Base-by-base conservation (phyloP, 1,140 invertebrate species). In the Varroa destructor region DNA sequence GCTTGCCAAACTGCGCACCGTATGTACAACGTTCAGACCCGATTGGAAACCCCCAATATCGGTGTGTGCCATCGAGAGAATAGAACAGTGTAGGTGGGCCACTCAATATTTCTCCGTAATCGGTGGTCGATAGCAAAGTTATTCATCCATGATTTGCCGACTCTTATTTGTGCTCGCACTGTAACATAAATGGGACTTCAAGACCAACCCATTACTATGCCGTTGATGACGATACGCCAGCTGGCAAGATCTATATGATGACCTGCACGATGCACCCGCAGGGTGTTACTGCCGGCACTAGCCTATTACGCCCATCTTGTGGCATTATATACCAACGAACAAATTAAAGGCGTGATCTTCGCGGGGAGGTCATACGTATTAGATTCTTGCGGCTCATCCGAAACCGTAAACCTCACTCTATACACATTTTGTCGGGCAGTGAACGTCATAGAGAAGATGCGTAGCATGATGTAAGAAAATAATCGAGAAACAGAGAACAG, bases 301-400 rank as follows among this genome's bases (percentile, higher is more conserved):
- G 93, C 90, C 0, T 95, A 95, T 80, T 93, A 95, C 80, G 91
- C 92, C 42, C 91, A 96, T 83, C 84, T 93, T 71, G 91, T 88
- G n/a, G 91, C 90, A 12, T 87, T 87, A 72, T 82, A 92, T 61
- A 90, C 81, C 8, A 67, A 67, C 12, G 61, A 67, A 37, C 61
- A 67, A 12, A 67, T 67, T 12, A 67, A 67, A 46, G 61, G 61
- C 46, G 46, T 51, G 4, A 51, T 51, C 46, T 51, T 5, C 46
- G 8, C 46, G 46, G 46, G 46, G 4, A 3, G 8, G 8, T 51
- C 46, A 8, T 5, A 5, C 4, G 46, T 3, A 3, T 51, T 8
- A 8, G 46, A 51, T 8, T 3, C 46, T 5, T 5, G 46, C 46
- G 46, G 46, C 46, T 67, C 61, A 12, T 67, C 61, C 1, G 14